A percentile compares a stretch with the other conserved stretches of the same genome.
Evolutionary conservation across 2,113 vertebrate species (phyloP).

Genomic region (Myrmecobius fasciatus): DNA sequence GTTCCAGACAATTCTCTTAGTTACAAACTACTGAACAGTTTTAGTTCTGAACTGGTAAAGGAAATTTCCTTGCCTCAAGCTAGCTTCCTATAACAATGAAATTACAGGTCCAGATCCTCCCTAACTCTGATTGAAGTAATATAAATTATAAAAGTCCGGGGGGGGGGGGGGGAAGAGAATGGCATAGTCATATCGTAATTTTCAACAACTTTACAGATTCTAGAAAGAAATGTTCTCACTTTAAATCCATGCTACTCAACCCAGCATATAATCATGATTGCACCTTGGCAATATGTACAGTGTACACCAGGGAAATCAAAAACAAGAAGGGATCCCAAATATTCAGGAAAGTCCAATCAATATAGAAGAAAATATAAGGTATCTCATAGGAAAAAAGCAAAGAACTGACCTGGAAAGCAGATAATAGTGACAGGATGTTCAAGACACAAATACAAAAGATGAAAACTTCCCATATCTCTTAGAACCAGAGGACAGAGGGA

Average conservation of each 20-base stretch:
- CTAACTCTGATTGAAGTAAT: constrained; percentile 13
- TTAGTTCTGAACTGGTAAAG: background rate
- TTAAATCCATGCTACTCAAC: constrained; percentile 20
- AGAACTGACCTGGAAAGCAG: background rate
- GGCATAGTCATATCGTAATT: constrained; percentile 4
- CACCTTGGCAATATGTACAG: background rate
- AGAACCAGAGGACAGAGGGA: background rate
- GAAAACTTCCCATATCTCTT: background rate
- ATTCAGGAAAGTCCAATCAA: constrained; percentile 33
- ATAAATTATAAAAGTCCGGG: constrained; percentile 24
- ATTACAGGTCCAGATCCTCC: background rate
- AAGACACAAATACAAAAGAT: background rate
- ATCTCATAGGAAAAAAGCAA: background rate
- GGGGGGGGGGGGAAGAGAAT: constrained; percentile 39
- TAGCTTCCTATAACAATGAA: background rate
- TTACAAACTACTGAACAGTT: background rate
- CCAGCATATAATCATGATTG: background rate
- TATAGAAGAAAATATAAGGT: background rate
- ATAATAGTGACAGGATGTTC: background rate
- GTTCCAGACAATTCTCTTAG: background rate
- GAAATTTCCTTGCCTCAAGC: background rate
- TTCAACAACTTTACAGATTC: background rate
- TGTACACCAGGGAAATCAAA: background rate
- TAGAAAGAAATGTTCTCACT: constrained; percentile 27
- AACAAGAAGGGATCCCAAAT: constrained; percentile 18